Conservation (phyloP, 1,140 invertebrate species). For the Drosophila littoralis region DNA sequence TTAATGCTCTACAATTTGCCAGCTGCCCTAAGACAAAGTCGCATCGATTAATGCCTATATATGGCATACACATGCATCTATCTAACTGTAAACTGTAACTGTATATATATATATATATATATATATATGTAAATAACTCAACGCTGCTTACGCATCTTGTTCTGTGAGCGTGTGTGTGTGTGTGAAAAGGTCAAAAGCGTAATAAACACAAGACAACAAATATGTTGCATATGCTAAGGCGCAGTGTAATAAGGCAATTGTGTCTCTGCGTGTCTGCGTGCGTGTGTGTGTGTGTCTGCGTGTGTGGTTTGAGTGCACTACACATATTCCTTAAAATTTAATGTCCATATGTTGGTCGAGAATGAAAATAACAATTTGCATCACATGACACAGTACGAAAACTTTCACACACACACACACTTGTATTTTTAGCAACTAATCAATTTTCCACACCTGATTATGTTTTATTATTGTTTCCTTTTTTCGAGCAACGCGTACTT, state of each 20-base stretch:
- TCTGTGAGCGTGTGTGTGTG: conserved; percentile 34
- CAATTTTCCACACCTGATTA: conserved; percentile 62
- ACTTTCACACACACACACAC: conserved; percentile 6
- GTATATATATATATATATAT: neutral
- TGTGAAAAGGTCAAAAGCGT: conserved; percentile 67
- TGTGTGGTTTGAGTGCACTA: conserved; percentile 13
- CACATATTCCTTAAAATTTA: conserved; percentile 8
- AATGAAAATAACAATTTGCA: neutral
- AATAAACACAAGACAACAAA: conserved; percentile 42
- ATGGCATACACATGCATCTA: neutral
- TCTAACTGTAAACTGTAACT: neutral
- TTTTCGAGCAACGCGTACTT: conserved; percentile 23
- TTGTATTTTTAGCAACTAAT: conserved; percentile 44
- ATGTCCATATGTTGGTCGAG: conserved; percentile 32
- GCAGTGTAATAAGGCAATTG: conserved; percentile 1
- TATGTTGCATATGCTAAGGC: conserved; percentile 49
- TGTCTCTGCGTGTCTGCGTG: neutral
- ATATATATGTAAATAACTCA: conserved; percentile 12
- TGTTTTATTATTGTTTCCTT: conserved; percentile 10
- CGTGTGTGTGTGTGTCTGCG: conserved; percentile 6
- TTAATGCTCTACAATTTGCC: conserved; percentile 12
- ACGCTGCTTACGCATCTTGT: conserved; percentile 27
- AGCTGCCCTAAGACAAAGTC: conserved; percentile 19
- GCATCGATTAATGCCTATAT: neutral
- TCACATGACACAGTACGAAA: neutral